Evolutionary conservation across 2,113 vertebrate genomes (phyloP).

Genomic region (Lipophrys pholis): DNA sequence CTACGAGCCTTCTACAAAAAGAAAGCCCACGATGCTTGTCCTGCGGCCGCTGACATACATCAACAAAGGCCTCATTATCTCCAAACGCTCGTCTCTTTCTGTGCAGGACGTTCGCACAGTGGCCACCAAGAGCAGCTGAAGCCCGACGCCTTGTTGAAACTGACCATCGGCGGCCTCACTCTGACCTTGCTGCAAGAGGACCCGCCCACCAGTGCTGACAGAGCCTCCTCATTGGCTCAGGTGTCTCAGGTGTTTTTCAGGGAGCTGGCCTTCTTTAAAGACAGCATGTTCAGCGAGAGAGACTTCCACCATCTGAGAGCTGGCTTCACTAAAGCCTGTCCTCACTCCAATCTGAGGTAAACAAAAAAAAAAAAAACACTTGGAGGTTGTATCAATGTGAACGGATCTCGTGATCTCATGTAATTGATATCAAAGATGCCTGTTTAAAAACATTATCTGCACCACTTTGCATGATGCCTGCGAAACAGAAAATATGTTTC

Average conservation of each 20-base stretch:
- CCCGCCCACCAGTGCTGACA: slow-evolving; percentile 46
- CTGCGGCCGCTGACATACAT: no score
- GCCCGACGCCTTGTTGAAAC: slow-evolving; percentile 85
- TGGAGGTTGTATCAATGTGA: not conserved
- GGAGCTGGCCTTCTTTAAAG: slow-evolving; percentile 86
- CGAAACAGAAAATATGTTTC: not conserved
- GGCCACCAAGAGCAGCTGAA: slow-evolving; percentile 84
- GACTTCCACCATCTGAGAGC: slow-evolving; percentile 87
- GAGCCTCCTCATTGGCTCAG: slow-evolving; percentile 68
- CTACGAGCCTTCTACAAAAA: no score
- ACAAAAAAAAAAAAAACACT: not conserved
- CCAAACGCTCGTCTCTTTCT: not conserved
- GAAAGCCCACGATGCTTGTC: no score
- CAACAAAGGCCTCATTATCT: not conserved
- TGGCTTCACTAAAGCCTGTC: slow-evolving; percentile 87
- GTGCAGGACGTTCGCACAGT: slow-evolving; percentile 81
- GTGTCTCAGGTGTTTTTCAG: slow-evolving; percentile 86
- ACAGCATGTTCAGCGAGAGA: slow-evolving; percentile 87
- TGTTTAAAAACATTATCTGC: no score
- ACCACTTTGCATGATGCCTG: not conserved
- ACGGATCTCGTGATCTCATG: not conserved
- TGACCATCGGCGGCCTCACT: slow-evolving; percentile 89
- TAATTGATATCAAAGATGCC: not conserved
- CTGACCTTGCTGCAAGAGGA: slow-evolving; percentile 87
- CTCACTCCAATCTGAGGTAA: slow-evolving; percentile 90